Evolutionary conservation across 2,113 vertebrate species (phyloP).

Genomic region (Alectura lathami): DNA sequence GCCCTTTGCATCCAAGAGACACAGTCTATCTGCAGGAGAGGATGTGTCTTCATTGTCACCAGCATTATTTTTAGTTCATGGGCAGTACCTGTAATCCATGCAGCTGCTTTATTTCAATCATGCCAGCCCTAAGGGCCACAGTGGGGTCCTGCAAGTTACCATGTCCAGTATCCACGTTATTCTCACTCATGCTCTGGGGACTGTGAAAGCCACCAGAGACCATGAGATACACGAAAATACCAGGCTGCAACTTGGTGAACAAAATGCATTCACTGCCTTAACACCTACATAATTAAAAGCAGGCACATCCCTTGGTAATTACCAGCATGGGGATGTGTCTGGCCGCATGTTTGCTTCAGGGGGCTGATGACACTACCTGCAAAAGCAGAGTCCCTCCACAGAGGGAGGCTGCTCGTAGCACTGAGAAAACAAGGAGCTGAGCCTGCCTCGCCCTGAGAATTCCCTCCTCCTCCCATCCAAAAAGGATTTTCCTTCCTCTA

Average conservation of each 20-base stretch:
- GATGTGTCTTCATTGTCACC: not conserved
- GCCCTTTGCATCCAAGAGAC: not conserved
- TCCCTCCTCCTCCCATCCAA: not conserved
- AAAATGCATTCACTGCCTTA: slow-evolving; percentile 8
- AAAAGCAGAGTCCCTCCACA: not conserved
- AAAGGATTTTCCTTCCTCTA: not conserved
- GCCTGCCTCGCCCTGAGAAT: not conserved
- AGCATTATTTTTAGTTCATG: not conserved
- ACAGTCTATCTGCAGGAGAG: not conserved
- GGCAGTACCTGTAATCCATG: not conserved
- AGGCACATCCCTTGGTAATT: fast-evolving
- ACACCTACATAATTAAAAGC: slow-evolving; percentile 27
- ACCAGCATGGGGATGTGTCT: not conserved
- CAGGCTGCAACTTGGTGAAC: slow-evolving; percentile 2
- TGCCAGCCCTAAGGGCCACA: fast-evolving
- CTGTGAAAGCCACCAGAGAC: not conserved
- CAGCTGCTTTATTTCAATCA: not conserved
- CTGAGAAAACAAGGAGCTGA: not conserved
- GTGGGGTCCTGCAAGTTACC: not conserved
- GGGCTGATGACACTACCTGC: not conserved
- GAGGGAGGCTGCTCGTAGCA: not conserved
- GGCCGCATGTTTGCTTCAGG: not conserved
- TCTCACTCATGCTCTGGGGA: not conserved
- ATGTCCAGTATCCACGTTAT: not conserved
- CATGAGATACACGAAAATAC: not conserved